Base-by-base conservation (phyloP, 2,113 vertebrate genomes). In the Oenanthe oenanthe region DNA sequence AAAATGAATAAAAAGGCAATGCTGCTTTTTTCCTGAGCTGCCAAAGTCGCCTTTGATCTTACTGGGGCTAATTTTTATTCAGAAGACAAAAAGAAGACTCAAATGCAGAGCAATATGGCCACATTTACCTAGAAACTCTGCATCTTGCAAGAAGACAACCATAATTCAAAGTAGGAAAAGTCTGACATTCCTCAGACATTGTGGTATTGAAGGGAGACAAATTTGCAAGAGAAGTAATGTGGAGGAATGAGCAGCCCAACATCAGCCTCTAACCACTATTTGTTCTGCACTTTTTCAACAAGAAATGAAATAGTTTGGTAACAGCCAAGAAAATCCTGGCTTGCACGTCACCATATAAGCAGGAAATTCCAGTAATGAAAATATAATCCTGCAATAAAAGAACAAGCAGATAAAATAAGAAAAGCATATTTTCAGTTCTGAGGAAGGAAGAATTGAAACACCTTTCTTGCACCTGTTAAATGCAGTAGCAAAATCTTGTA, bases 321-420 rank as follows among this genome's bases (percentile, higher is more conserved):
- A 86, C 88, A 89, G 94, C 80, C 94, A 96, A 94, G 72, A 96
- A 89, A 89, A 62, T 63, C 48, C 43, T 92, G 88, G 76, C 63
- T 81, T 95, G 29, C n/a, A 43, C 0, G 0, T 77, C 36, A 67
- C 61, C 76, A 48, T 42, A 76, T 29, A 86, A 92, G 74, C 94
- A 92, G 88, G 83, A 95, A 93, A 92, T 93, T 91, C 89, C 76
- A 71, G 56, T 56, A 81, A 85, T 32, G 61, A 91, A 96, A 93
- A 92, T 47, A 91, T 56, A 92, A 93, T 86, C 47, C 57, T 63
- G 24, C 58, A 79, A 88, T 92, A 71, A 86, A 87, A 86, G 67
- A 34, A 31, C 6, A 47, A 17, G 8, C 2, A 43, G 28, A 58
- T 17, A 80, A 83, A 93, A 88, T 14, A 38, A 71, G 14, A 86